Percentiles rank a stretch among this genome's conserved stretches.
phyloP scores from a whole-genome alignment of 2,797 vertebrate genomes.

The Oreochromis grahami region DNA sequence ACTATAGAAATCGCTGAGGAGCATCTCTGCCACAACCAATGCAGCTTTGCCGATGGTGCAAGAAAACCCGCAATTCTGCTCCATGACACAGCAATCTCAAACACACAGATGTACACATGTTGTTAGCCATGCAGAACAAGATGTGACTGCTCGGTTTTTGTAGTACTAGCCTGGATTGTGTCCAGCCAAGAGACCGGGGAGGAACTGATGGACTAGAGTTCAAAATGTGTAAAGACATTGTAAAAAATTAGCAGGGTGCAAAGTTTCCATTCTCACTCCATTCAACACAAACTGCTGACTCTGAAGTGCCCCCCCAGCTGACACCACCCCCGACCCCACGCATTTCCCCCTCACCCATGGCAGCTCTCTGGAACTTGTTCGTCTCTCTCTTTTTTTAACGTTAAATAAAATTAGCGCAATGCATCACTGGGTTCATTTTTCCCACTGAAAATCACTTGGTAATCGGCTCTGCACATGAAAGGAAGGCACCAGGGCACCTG shows the following conservation, averaged over 20 bases:
- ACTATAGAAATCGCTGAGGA: slow-evolving; percentile 67
- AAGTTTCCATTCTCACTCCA: slow-evolving; percentile 51
- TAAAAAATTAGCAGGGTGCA: slow-evolving; percentile 42
- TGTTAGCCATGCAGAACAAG: background rate
- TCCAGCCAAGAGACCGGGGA: background rate
- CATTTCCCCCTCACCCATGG: slow-evolving; percentile 30
- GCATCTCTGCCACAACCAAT: slow-evolving; percentile 54
- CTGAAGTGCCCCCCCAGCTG: slow-evolving; percentile 15
- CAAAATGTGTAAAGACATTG: slow-evolving; percentile 10
- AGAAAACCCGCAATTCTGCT: slow-evolving; percentile 33
- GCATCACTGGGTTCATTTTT: slow-evolving; percentile 67
- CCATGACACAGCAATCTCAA: background rate
- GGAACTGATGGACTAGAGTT: slow-evolving; percentile 5
- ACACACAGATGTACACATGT: background rate
- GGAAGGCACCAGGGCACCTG: slow-evolving; percentile 48
- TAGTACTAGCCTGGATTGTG: background rate
- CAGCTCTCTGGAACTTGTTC: slow-evolving; percentile 37
- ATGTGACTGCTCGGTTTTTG: background rate
- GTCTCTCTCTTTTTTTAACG: slow-evolving; percentile 48
- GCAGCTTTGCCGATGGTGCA: slow-evolving; percentile 58
- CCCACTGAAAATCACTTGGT: slow-evolving; percentile 51
- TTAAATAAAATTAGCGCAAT: slow-evolving; percentile 71
- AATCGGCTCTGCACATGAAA: slow-evolving; percentile 61
- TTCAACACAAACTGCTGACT: slow-evolving; percentile 72
- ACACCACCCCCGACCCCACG: background rate